A percentile compares a stretch with the other conserved stretches of the same genome.
phyloP scores from a whole-genome alignment of 2,113 vertebrate genomes.

The Sphyrna mokarran region DNA sequence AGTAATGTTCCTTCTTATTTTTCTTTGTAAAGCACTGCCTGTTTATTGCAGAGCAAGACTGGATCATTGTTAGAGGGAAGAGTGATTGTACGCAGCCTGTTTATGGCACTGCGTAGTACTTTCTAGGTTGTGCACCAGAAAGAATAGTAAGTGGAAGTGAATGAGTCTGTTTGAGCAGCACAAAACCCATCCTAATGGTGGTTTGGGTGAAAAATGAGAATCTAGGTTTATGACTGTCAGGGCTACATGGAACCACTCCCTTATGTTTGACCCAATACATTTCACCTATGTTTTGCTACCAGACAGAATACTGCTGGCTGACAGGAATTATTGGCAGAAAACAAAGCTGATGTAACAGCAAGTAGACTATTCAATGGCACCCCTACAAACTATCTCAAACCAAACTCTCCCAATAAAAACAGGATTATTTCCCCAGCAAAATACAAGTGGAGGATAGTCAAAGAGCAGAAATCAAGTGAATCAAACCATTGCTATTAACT shows the following conservation, averaged over 20 bases:
- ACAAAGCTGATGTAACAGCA: background rate
- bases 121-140: background rate
- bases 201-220: background rate
- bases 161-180: background rate
- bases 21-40: background rate
- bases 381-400: background rate
- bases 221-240: background rate
- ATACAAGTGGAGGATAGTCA: background rate
- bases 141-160: background rate
- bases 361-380: too few species aligned
- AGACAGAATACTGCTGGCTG: background rate
- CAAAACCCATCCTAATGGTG: background rate
- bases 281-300: background rate
- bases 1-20: background rate
- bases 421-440: background rate
- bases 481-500: background rate
- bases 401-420: background rate
- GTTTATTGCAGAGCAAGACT: background rate
- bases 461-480: background rate
- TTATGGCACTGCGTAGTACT: background rate
- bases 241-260: background rate
- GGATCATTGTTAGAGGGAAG: background rate
- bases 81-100: background rate
- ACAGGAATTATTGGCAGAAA: background rate
- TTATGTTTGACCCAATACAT: background rate